Conservation (phyloP, 2,113 vertebrate species). For the Periophthalmodon schlosseri region DNA sequence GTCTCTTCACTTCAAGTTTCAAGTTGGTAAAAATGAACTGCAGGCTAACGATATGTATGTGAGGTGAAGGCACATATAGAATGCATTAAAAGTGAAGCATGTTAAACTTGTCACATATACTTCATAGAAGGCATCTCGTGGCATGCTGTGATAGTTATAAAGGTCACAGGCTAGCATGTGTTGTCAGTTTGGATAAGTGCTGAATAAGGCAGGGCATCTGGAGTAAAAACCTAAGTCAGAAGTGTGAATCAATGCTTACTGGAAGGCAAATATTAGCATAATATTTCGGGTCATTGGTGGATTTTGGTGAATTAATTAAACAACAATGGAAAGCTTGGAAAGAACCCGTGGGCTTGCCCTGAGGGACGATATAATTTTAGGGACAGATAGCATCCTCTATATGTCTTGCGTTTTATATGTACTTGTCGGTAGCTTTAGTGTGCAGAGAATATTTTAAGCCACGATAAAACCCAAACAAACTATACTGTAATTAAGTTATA, state of each 20-base stretch:
- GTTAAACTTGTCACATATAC: not conserved
- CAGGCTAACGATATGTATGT: not conserved
- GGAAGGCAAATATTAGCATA: not conserved
- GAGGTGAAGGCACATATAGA: not conserved
- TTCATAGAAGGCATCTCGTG: not conserved
- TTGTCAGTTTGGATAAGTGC: not conserved
- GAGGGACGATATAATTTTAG: too few relatives aligned
- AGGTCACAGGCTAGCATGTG: too few relatives aligned
- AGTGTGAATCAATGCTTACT: not conserved
- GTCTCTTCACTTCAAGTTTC: slow-evolving; percentile 21
- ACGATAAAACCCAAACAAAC: not conserved
- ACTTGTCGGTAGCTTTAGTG: not conserved
- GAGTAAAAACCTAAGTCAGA: not conserved
- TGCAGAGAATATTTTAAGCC: not conserved
- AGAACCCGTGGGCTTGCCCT: too few relatives aligned
- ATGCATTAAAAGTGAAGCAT: not conserved
- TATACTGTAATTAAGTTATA: not conserved
- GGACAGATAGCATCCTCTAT: too few relatives aligned
- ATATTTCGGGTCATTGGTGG: too few relatives aligned
- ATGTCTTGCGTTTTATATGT: too few relatives aligned
- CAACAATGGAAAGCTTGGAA: too few relatives aligned
- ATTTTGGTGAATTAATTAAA: too few relatives aligned
- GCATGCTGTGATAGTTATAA: not conserved
- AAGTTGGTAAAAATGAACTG: not conserved
- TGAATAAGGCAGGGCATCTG: not conserved